Base-by-base conservation (phyloP, 2,888 invertebrate genomes). In the Achlya flavicornis region DNA sequence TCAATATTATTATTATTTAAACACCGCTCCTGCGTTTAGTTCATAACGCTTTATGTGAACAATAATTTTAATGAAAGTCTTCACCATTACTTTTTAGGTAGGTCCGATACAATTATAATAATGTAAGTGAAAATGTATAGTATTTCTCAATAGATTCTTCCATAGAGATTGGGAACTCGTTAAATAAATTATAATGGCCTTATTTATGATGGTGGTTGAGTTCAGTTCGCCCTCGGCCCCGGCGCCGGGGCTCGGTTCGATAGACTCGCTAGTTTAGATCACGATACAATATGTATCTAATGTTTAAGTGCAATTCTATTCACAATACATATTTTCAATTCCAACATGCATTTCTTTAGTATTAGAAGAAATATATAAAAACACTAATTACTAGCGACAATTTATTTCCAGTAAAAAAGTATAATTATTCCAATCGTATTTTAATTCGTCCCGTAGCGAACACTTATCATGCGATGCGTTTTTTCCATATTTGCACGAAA, bases 101-200 rank as follows among this genome's bases (percentile, higher is more conserved):
- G 92, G 92, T 84, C 87, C 83, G 86, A 92, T 92, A 90, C 91
- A 92, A 91, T 92, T 90, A 86, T 90, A 85, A 85, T 79, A 83
- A 79, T 82, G 74, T 93, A 93, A 93, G 93, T 87, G 85, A 90
- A 91, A 92, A 80, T 92, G 92, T 92, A 92, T 89, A 92, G 87
- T 91, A 88, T 86, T 83, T 85, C 85, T 84, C 85, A 87, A 87
- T 88, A 89, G 87, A 83, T 85, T 84, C 83, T 89, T 87, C 87
- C 87, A 85, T 84, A 86, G 81, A 77, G 81, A 79, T 78, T 53
- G 79, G 77, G 78, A 78, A 75, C 74, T 80, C 73, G 77, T 78
- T 72, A 75, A 80, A 79, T 81, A 78, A 78, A 85, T 78, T 78
- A 74, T 78, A 82, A 90, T 86, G 88, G 91, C 91, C 91, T 91